Base-by-base conservation (phyloP, 2,888 invertebrate species). In the Plebejus melissa region DNA sequence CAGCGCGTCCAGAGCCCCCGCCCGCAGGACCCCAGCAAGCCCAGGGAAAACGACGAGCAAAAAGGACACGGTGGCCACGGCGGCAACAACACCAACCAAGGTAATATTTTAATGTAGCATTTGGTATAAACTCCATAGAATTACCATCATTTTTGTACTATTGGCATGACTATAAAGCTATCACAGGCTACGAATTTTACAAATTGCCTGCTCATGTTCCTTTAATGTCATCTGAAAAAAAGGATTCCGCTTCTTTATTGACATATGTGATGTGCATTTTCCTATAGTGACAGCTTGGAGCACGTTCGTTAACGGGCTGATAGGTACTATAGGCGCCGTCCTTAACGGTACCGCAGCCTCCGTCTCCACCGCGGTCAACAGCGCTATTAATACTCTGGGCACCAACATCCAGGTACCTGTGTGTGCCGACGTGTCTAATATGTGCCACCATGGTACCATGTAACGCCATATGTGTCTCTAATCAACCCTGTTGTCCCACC, bases 351-450 rank as follows among this genome's bases (percentile, higher is more conserved):
- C 88, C 41, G 80, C 90, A 0, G 79, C 77, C 7, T 81, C 86
- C 11, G 80, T 90, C 9, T 88, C 91, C 5, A 85, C 81, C 0
- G 89, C 89, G 0, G 84, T 93, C 58, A 90, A 93, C 81, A 87
- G 86, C 80, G 88, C 88, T 69, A 87, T 92, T 79, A 89, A 90
- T 80, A 91, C 93, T 3, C 22, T 93, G 69, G 91, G 91, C 84
- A 83, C 84, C 75, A 92, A 90, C 79, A 79, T 93, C 65, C 84
- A 93, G 93, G 93, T 93, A 93, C 78, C 80, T 36, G 22, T 36
- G 50, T 76, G 79, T 77, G 70, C 74, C 60, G 28, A 60, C 4
- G 65, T 32, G 32, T 32, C 32, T 65, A 38, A 46, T 69, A 32
- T 75, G 50, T 16, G 58, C 9, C 22, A 58, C 58, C 7, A 2